Evolutionary conservation across 2,888 invertebrate species (phyloP), one percentile per base, ranked within the genome.

Genomic region (Trichogramma evanescens): DNA sequence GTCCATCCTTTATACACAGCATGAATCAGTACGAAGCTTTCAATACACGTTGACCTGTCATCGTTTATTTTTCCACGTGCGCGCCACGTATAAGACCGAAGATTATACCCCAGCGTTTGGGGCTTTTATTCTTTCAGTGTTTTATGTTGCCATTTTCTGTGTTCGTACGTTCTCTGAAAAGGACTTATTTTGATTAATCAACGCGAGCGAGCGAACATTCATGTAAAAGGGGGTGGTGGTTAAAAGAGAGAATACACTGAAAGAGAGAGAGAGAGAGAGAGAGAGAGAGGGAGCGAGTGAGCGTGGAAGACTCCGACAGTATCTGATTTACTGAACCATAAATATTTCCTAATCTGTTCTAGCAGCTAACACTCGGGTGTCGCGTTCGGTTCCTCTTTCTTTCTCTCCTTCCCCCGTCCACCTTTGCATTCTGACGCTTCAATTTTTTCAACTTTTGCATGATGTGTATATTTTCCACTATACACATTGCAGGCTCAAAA

Each of bases 301-400:
- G 63, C 66, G 67, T 26, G 26, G 26, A 26, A 2, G 26, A 26
- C 26, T 26, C 26, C 26, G 26, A 68, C 66, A 66, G 65, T 70
- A 67, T 69, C 67, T 74, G 73, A 74, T 74, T 73, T 73, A 74
- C 70, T 66, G 70, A 66, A 69, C 71, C 72, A 73, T 73, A 74
- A 74, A 74, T 73, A 74, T 74, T 70, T 70, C 26, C 69, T 73
- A 74, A 74, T 74, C 74, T 72, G 69, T 63, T 66, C 60, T 64
- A 66, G 64, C 65, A 61, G 65, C 63, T 66, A 54, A 46, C 48
- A 51, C 45, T 26, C 57, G 26, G 26, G 26, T 26, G 26, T 54
- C 45, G 26, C 55, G 53, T 44, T 49, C 42, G 4, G 50, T 26
- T 42, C 48, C 56, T 62, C 48, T 62, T 59, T 59, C 50, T 46